Evolutionary conservation across 2,888 invertebrate genomes (phyloP), one percentile per base, ranked within the genome.

Genomic region (Eristalis intricaria): DNA sequence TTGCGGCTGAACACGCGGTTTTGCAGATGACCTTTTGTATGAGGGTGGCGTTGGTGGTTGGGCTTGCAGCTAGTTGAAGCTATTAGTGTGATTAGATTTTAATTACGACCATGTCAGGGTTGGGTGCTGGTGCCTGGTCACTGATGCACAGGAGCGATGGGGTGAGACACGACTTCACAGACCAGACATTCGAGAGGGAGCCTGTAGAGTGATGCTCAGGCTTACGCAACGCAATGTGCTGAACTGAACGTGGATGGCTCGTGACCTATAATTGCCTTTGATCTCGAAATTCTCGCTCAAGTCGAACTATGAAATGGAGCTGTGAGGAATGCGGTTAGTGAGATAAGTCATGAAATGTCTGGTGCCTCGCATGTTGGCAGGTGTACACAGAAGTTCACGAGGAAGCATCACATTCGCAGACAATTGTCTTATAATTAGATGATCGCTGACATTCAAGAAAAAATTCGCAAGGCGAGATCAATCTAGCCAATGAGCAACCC

Each of bases 81-180:
- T 68, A 76, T 76, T 76, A 68, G n/a, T 10, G 60, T 38, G 66
- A 76, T 68, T 40, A 40, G 38, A 60, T 68, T 60, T 76, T 76
- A 76, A 68, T 76, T 66, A 68, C 26, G 60, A 50, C 19, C 7
- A 19, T 19, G 50, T 8, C 50, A 50, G 5, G 50, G 50, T 22
- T 50, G 50, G 50, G n/a, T 50, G 50, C 50, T 50, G 8, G 50
- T n/a, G 13, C 2, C 38, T 38, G 38, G 38, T 38, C 38, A 19
- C 50, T 50, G 50, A 50, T 50, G 50, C 50, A 50, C 50, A 50
- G 50, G 19, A 50, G 50, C 50, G 19, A 50, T 50, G 50, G 19
- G 19, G 2, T 50, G 50, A 50, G 19, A 50, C 50, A 50, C 50
- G 50, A 50, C 19, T 19, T 19, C 19, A 19, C 0, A 19, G 50